Evolutionary conservation across 2,113 vertebrate species (phyloP).

Genomic region (Onychorhynchus coronatus): DNA sequence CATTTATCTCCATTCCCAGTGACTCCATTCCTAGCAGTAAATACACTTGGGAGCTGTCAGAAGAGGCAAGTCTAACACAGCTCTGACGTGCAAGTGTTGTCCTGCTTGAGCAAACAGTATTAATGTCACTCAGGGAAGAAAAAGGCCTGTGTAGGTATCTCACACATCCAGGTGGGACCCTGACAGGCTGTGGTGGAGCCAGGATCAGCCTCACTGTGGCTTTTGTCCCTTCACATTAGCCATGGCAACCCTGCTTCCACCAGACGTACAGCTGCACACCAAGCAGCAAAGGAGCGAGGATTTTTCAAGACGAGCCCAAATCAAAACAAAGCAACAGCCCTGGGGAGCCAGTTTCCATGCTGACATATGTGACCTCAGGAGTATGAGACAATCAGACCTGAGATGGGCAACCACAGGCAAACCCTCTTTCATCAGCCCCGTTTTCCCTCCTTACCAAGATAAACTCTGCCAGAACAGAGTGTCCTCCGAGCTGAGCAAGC

Average conservation of each 20-base stretch:
- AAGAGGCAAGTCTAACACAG: background rate
- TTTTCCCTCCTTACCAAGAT: background rate
- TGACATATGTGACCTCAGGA: background rate
- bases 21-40: background rate
- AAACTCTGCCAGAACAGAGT: accelerated
- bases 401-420: background rate
- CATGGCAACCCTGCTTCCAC: accelerated
- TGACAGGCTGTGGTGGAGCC: background rate
- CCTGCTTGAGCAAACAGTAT: background rate
- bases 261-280: background rate
- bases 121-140: background rate
- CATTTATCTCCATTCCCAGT: background rate
- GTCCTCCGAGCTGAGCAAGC: background rate
- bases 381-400: background rate
- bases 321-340: background rate
- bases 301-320: background rate
- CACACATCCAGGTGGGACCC: background rate
- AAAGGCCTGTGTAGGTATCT: background rate
- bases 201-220: background rate
- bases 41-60: background rate
- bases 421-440: background rate
- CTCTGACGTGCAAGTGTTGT: background rate
- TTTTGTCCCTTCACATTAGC: background rate
- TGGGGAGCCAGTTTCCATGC: background rate
- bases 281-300: background rate